Base-by-base conservation (phyloP, 2,797 vertebrate species). In the Spheniscus humboldti region DNA sequence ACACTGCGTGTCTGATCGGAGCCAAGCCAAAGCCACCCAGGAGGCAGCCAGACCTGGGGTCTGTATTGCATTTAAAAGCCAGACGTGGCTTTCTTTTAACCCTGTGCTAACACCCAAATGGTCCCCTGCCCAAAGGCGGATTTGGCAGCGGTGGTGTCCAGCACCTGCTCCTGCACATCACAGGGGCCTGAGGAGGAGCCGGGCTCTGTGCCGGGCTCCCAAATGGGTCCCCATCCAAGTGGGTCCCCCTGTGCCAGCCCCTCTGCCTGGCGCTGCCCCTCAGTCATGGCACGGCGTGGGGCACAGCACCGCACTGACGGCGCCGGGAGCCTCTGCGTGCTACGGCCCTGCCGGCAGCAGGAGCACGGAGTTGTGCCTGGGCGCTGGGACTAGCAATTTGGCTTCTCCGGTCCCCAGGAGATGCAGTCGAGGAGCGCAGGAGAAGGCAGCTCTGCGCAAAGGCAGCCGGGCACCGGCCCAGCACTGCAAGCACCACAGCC, bases 281-380 rank as follows among this genome's bases (percentile, higher is more conserved):
- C 0, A 1, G 30, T 13, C 0, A 0, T 11, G 56, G 57, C 75
- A 64, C 7, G 0, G 37, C 1, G 0, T 0, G 2, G 23, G 53
- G 50, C 39, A 35, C 63, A 56, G 35, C 41, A 12, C 19, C 2
- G 1, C 45, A 16, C 56, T 3, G 28, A 48, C 4, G 16, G 20
- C 0, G 0, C 33, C 0, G 0, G 30, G 39, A 43, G 33, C 28
- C 39, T 23, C 27, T 5, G 20, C 5, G 7, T 2, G 6, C 74
- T 31, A 30, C 2, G 20, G 74, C 56, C 43, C 18, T 18, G 53
- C 11, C n/a, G 23, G 23, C 71, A 16, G 52, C 64, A 43, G 71
- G 31, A 53, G 73, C 55, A 60, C 8, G 2, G 47, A 66, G 45
- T 14, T 28, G 41, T 37, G 25, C 35, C 41, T 4, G 24, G 67